A percentile compares a stretch with the other conserved stretches of the same genome.
These are phyloP conservation scores for Sebastes schlegelii DNA, from an alignment of 2,113 vertebrate genomes.

Conservation along the genomic window DNA sequence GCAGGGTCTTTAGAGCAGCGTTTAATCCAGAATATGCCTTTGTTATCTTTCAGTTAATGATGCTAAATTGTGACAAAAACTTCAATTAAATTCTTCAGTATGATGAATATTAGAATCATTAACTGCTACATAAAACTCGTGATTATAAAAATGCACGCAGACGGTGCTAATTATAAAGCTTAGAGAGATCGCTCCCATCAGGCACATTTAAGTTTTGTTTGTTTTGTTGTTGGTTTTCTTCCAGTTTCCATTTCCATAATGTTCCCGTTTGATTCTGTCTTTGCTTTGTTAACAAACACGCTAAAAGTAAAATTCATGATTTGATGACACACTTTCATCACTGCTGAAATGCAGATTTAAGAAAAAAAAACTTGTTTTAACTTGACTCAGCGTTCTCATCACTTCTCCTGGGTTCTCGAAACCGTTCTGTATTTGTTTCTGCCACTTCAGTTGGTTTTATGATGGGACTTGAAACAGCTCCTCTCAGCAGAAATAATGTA, in stretches of 20 bases:
- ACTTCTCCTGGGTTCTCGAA: neutral
- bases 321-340: neutral
- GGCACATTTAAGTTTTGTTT: neutral
- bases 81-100: neutral
- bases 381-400: neutral
- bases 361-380: neutral
- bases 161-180: neutral
- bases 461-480: slow-evolving; percentile 27
- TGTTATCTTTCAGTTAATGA: neutral
- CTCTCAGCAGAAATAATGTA: slow-evolving; percentile 41
- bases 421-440: slow-evolving; percentile 1
- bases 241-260: neutral
- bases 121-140: neutral
- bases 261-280: neutral
- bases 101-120: neutral
- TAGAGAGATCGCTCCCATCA: neutral
- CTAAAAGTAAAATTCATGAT: neutral
- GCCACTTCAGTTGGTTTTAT: slow-evolving; percentile 3
- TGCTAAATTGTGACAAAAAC: neutral
- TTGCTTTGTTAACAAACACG: neutral
- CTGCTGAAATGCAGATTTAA: neutral
- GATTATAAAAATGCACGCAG: neutral
- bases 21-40: slow-evolving; percentile 38
- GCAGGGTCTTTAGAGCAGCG: neutral
- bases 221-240: neutral